Evolutionary conservation across 1,140 invertebrate species (phyloP).

Genomic region (Cydia amplana): DNA sequence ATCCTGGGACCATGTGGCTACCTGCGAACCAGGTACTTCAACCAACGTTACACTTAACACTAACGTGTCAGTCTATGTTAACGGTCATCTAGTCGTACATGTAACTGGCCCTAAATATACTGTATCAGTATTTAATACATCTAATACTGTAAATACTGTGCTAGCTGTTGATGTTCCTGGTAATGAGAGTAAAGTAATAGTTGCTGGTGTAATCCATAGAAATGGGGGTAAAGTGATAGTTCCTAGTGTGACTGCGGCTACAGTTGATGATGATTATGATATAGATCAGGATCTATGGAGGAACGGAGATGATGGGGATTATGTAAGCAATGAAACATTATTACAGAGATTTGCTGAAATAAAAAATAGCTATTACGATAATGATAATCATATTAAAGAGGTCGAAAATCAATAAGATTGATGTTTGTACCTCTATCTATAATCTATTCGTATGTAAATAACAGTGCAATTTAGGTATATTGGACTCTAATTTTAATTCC

Average conservation of each 20-base stretch:
- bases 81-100: not conserved
- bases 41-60: conserved; percentile 39
- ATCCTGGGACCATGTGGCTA: conserved; percentile 62
- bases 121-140: not conserved
- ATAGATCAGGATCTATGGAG: conserved; percentile 41
- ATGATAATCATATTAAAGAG: not conserved
- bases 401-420: conserved; percentile 34
- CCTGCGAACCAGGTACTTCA: conserved; percentile 55
- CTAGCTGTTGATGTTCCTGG: not conserved
- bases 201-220: not conserved
- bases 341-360: not conserved
- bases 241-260: not conserved
- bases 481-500: not conserved
- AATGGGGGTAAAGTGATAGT: not conserved
- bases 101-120: not conserved
- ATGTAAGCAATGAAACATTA: not conserved
- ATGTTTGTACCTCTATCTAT: too few species aligned
- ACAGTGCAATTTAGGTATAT: not conserved
- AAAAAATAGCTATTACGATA: not conserved
- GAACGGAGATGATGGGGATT: conserved; percentile 5
- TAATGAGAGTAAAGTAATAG: not conserved
- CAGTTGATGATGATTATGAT: conserved; percentile 36
- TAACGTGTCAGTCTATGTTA: not conserved
- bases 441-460: not conserved
- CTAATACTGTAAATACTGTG: not conserved